Percentiles rank a stretch among this genome's conserved stretches.
Evolutionary conservation across 2,113 vertebrate genomes (phyloP).

Genomic region (Apteryx owenii): DNA sequence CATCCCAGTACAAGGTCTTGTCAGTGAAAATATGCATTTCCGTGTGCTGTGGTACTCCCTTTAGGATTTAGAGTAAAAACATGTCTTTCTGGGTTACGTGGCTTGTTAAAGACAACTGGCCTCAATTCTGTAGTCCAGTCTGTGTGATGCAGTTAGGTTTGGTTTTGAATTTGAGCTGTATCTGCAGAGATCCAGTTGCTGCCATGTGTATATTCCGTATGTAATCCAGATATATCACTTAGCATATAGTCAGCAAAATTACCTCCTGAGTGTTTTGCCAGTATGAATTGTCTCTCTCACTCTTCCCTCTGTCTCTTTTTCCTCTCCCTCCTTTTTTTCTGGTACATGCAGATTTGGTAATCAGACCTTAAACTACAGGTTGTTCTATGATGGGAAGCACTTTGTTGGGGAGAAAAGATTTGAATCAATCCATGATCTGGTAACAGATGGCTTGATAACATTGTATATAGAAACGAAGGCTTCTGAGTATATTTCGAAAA

Average conservation of each 20-base stretch:
- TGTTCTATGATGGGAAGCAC: constrained; percentile 98
- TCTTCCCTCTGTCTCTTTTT: neutral
- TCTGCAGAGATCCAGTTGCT: neutral
- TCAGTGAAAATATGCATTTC: neutral
- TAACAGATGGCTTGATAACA: constrained; percentile 97
- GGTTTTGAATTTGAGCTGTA: neutral
- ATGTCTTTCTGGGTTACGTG: rapidly evolving
- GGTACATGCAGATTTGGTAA: constrained; percentile 86
- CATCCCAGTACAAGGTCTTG: neutral
- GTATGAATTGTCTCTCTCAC: neutral
- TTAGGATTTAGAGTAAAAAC: neutral
- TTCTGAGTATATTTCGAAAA: constrained; percentile 97
- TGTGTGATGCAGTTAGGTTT: neutral
- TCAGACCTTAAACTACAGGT: constrained; percentile 95
- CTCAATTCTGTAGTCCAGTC: neutral
- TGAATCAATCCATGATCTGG: constrained; percentile 95
- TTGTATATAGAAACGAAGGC: constrained; percentile 98
- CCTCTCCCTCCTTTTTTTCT: neutral
- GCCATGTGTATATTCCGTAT: neutral
- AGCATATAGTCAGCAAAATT: neutral
- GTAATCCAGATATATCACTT: neutral
- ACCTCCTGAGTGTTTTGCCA: neutral
- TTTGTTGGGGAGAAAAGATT: constrained; percentile 98
- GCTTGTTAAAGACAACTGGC: neutral
- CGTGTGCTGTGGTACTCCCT: rapidly evolving